A percentile compares a stretch with the other conserved stretches of the same genome.
phyloP scores from a whole-genome alignment of 2,888 invertebrate genomes.

The Caprella mutica region DNA sequence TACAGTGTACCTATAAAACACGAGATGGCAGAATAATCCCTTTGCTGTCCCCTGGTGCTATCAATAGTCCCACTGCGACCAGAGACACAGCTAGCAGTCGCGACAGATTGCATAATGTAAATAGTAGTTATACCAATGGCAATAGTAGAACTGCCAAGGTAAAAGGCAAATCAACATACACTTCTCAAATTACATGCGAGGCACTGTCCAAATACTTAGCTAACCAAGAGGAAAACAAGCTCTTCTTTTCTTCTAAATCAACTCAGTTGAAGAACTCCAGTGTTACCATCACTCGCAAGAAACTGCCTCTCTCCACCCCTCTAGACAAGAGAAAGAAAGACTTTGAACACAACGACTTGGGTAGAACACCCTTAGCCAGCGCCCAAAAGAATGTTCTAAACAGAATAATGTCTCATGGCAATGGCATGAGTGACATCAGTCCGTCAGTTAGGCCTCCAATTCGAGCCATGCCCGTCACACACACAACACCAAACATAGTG shows the following conservation, averaged over 20 bases:
- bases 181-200: conserved; percentile 16
- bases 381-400: conserved; percentile 32
- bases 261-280: conserved; percentile 5
- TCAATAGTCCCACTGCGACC: too few relatives aligned
- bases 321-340: conserved; percentile 30
- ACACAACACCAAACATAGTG: conserved; percentile 29
- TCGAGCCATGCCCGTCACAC: conserved; percentile 32
- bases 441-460: conserved; percentile 15
- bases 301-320: conserved; percentile 23
- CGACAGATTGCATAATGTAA: too few relatives aligned
- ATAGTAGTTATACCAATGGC: too few relatives aligned
- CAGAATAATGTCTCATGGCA: conserved; percentile 34
- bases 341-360: conserved; percentile 20
- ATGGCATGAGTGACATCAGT: conserved; percentile 25
- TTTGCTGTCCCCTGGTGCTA: neutral
- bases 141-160: too few relatives aligned
- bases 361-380: conserved; percentile 18
- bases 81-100: neutral
- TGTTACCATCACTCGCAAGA: conserved; percentile 24
- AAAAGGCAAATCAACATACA: too few relatives aligned
- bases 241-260: neutral
- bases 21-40: conserved; percentile 9
- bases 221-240: conserved; percentile 13
- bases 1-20: conserved; percentile 12
- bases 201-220: conserved; percentile 28